Evolutionary conservation across 1,140 invertebrate species (phyloP).

Genomic region (Halotydeus destructor): DNA sequence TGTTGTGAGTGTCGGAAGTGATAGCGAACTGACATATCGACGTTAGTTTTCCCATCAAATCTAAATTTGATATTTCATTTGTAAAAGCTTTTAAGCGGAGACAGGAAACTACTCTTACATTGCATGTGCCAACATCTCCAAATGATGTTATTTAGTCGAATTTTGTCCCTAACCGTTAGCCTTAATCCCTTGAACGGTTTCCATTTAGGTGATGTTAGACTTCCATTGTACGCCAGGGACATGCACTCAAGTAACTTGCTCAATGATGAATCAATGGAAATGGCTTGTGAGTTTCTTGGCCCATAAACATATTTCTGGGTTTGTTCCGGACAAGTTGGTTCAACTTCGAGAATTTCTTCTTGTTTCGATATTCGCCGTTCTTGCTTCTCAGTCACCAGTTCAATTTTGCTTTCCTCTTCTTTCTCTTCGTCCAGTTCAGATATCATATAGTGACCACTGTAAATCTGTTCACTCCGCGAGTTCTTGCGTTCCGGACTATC

Average conservation of each 20-base stretch:
- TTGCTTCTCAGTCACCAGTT: background rate
- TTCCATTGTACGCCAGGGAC: constrained; percentile 90
- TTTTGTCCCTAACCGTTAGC: constrained; percentile 91
- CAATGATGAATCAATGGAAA: constrained; percentile 75
- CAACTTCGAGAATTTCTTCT: constrained; percentile 20
- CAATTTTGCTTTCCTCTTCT: constrained; percentile 31
- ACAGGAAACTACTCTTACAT: constrained; percentile 57
- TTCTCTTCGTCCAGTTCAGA: constrained; percentile 77
- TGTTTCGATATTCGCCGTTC: background rate
- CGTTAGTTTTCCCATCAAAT: constrained; percentile 71
- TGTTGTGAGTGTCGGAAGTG: constrained; percentile 80
- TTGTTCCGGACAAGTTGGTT: constrained; percentile 28
- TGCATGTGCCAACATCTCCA: constrained; percentile 99
- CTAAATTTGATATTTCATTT: no score
- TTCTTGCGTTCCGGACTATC: no score
- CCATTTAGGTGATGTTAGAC: constrained; percentile 97
- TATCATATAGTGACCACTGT: constrained; percentile 96
- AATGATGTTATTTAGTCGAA: constrained; percentile 96
- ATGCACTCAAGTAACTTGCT: constrained; percentile 90
- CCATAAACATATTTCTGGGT: constrained; percentile 27
- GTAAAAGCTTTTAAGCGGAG: no score
- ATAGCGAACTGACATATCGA: constrained; percentile 84
- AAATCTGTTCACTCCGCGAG: constrained; percentile 82
- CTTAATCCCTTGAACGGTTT: constrained; percentile 96
- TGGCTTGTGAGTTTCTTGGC: constrained; percentile 20